phyloP scores from a whole-genome alignment of 1,140 invertebrate species.

The Drosophila persimilis region DNA sequence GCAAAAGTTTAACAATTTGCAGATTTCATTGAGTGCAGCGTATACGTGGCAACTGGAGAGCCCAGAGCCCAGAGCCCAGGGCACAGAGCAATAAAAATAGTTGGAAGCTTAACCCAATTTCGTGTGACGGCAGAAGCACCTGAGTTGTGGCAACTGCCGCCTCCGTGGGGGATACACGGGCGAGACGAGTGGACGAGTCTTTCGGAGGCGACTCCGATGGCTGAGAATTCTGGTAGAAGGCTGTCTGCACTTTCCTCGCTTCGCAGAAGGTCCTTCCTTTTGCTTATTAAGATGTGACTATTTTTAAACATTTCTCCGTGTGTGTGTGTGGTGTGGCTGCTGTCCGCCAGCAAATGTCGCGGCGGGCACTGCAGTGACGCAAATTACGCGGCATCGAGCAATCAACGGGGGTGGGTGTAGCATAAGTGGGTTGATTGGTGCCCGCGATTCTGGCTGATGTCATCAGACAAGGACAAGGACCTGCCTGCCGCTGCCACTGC shows the following conservation, averaged over 20 bases:
- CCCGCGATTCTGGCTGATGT: constrained; percentile 60
- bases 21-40: background rate
- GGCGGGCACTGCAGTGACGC: constrained; percentile 33
- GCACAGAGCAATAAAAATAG: constrained; percentile 19
- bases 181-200: background rate
- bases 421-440: constrained; percentile 8
- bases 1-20: too few species aligned
- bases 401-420: background rate
- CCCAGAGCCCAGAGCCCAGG: background rate
- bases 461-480: constrained; percentile 53
- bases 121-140: constrained; percentile 9
- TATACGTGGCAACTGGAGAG: constrained; percentile 1
- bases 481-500: too few species aligned
- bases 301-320: constrained; percentile 25
- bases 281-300: constrained; percentile 9
- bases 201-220: too few species aligned
- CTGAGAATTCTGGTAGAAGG: background rate
- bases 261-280: background rate
- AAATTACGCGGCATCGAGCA: constrained; percentile 20
- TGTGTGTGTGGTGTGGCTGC: constrained; percentile 1
- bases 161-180: too few species aligned
- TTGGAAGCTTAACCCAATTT: constrained; percentile 32
- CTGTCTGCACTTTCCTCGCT: background rate
- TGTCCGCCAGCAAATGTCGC: background rate
- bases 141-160: background rate